phyloP scores from a whole-genome alignment of 2,797 vertebrate species.

The Platyrinchus mystaceus region DNA sequence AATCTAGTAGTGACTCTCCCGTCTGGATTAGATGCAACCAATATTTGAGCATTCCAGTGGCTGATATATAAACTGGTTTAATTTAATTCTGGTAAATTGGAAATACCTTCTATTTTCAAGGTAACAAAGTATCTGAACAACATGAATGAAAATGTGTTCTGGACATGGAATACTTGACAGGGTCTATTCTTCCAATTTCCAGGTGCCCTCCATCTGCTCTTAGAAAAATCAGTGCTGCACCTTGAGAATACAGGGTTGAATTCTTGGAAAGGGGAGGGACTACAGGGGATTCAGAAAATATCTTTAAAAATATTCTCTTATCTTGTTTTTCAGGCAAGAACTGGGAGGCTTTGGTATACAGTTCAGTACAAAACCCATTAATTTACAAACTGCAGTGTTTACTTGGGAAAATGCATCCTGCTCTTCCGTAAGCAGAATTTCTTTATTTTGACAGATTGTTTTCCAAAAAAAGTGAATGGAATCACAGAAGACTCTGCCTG shows the following conservation, averaged over 20 bases:
- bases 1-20: background rate
- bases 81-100: background rate
- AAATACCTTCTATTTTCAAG: background rate
- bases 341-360: background rate
- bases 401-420: background rate
- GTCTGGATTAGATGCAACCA: background rate
- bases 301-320: background rate
- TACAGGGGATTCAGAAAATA: background rate
- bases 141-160: background rate
- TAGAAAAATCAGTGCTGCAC: background rate
- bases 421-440: background rate
- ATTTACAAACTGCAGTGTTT: background rate
- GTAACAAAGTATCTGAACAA: background rate
- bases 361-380: background rate
- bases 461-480: background rate
- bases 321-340: background rate
- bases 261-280: background rate
- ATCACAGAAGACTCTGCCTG: background rate
- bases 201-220: background rate
- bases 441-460: background rate
- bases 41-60: background rate
- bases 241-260: background rate
- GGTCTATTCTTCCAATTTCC: background rate
- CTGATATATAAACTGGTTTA: background rate
- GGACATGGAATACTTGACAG: background rate